phyloP scores from a whole-genome alignment of 2,113 vertebrate species.

The Nothocercus julius region DNA sequence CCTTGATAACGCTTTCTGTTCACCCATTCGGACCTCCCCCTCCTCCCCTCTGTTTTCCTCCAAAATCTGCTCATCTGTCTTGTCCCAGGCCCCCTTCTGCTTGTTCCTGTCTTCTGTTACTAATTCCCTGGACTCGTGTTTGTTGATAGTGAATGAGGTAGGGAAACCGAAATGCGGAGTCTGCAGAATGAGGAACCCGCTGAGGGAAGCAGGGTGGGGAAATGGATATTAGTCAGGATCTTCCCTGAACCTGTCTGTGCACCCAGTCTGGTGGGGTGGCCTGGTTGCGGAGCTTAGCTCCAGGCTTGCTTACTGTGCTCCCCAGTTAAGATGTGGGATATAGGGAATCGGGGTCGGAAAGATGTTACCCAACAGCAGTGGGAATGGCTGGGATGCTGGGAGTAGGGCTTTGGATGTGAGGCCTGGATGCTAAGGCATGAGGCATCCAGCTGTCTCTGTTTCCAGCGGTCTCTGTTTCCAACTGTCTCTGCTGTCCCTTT shows the following conservation, averaged over 20 bases:
- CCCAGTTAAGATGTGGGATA: rapidly evolving
- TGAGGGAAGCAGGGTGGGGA: neutral
- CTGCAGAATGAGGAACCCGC: neutral
- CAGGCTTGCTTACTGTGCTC: rapidly evolving
- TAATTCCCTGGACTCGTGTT: neutral
- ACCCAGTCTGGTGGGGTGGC: rapidly evolving
- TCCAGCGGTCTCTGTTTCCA: neutral
- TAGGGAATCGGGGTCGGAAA: neutral
- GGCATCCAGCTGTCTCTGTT: no score
- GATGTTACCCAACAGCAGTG: neutral
- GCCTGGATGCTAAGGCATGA: neutral
- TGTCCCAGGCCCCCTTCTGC: rapidly evolving
- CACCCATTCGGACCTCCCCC: rapidly evolving
- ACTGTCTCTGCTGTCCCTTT: neutral
- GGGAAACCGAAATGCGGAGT: neutral
- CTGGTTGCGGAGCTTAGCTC: neutral
- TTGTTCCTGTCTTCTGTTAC: neutral
- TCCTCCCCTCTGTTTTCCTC: neutral
- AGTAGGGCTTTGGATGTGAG: neutral
- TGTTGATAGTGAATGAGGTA: neutral
- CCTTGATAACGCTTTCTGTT: neutral
- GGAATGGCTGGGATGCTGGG: neutral
- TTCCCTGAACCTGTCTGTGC: neutral
- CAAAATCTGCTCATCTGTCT: neutral
- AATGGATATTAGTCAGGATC: neutral